These are phyloP conservation scores for Eupithecia abbreviata DNA, from an alignment of 2,888 invertebrate genomes.

Conservation along the genomic window DNA sequence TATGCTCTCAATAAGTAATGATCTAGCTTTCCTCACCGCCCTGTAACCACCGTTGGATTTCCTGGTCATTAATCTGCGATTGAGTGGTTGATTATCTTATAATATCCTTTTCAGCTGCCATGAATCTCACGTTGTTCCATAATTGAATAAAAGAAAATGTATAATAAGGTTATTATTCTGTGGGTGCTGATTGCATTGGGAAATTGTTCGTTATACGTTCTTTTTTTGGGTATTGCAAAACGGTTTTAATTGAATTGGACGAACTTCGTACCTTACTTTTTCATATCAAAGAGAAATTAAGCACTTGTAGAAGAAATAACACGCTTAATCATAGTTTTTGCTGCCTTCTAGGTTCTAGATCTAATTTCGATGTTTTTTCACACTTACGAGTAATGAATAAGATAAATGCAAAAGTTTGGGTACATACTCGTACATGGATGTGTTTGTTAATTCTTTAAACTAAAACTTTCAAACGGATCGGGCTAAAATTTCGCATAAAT, in stretches of 20 bases:
- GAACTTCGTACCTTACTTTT: background rate
- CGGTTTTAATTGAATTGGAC: background rate
- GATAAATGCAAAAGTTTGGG: too few species aligned
- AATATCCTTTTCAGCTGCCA: constrained; percentile 56
- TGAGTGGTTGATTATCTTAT: constrained; percentile 66
- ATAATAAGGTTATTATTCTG: constrained; percentile 27
- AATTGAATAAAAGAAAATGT: constrained; percentile 49
- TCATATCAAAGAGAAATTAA: background rate
- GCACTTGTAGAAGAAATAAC: background rate
- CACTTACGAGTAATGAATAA: too few species aligned
- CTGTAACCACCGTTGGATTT: constrained; percentile 67
- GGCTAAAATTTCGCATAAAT: background rate
- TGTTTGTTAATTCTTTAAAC: background rate
- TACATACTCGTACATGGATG: background rate
- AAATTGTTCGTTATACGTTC: constrained; percentile 21
- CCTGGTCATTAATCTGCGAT: constrained; percentile 62
- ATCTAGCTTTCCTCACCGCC: constrained; percentile 31
- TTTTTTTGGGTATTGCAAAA: constrained; percentile 10
- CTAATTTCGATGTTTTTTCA: background rate
- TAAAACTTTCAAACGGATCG: background rate
- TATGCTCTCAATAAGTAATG: background rate
- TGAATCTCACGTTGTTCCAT: constrained; percentile 48
- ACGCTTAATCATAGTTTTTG: background rate
- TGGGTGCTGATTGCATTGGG: constrained; percentile 32
- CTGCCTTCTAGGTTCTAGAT: background rate